Base-by-base conservation (phyloP, 2,797 vertebrate species). In the Sebastiscus albofasciatus region DNA sequence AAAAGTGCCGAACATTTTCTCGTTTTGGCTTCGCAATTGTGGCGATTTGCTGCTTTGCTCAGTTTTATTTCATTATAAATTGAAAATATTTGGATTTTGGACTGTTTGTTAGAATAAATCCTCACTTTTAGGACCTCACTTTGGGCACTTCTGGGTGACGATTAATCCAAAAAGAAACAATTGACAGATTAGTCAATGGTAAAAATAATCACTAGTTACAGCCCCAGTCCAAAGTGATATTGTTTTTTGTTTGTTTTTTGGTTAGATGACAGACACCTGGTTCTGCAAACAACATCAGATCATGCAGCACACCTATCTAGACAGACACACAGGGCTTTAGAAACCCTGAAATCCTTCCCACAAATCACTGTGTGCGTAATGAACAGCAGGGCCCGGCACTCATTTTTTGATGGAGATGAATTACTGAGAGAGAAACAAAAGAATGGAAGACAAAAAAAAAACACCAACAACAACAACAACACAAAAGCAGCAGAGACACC, bases 351-450 rank as follows among this genome's bases (percentile, higher is more conserved):
- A 80, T 61, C 52, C 68, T 77, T 79, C 73, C 75, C 42, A 81
- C 16, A 81, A 84, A 77, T 82, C 61, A 74, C 52, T 64, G 60
- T 74, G 60, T 22, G 27, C 55, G 60, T 70, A 87, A 87, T 74
- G 66, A 81, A 72, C 66, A 74, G 58, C 66, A 14, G 60, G 73
- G 59, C 34, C 39, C 16, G 12, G 27, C 62, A 39, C 52, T 87
- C 29, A 13, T 58, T 64, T 84, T 83, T 54, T 84, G 72, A 80
- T 82, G 81, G 72, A 87, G 85, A 81, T 87, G 55, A 90, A 90
- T 79, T 81, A 82, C 55, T 27, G 60, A 62, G 60, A 80, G 55
- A 76, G 36, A 83, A 68, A 83, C 33, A 65, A 69, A 68, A 60
- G 24, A 81, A 81, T 5, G 16, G 4, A 67, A 67, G n/a, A 36